A percentile compares a stretch with the other conserved stretches of the same genome.
phyloP scores from a whole-genome alignment of 2,113 vertebrate species.

The Rousettus leschenaultii region DNA sequence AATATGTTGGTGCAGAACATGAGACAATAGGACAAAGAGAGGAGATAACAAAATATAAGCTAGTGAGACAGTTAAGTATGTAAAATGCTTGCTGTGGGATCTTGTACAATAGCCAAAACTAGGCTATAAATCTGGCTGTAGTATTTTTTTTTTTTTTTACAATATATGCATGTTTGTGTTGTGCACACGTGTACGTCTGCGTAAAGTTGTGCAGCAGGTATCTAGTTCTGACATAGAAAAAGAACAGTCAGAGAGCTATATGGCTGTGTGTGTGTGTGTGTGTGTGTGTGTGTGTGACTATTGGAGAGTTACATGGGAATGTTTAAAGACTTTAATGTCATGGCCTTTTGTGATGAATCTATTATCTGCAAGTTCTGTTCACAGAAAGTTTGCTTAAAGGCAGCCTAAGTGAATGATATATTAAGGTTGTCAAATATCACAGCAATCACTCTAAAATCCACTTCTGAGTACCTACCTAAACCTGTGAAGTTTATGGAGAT shows the following conservation, averaged over 20 bases:
- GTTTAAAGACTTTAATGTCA: conserved; percentile 17
- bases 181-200: neutral
- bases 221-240: neutral
- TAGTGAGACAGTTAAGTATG: neutral
- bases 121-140: neutral
- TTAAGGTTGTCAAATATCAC: conserved; percentile 2
- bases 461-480: neutral
- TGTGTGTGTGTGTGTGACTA: neutral
- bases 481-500: conserved; percentile 10
- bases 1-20: neutral
- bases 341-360: conserved; percentile 17
- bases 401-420: neutral
- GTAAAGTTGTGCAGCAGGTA: neutral
- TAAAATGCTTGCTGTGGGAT: neutral
- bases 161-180: neutral
- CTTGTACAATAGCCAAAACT: neutral
- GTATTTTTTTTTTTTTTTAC: neutral
- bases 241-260: neutral
- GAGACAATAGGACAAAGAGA: neutral
- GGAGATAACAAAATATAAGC: neutral
- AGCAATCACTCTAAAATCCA: neutral
- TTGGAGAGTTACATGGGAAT: neutral
- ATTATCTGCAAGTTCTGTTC: neutral
- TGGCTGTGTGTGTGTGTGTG: too few species aligned
- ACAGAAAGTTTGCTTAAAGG: conserved; percentile 15